phyloP scores from a whole-genome alignment of 2,113 vertebrate genomes.

The Syrrhaptes paradoxus region DNA sequence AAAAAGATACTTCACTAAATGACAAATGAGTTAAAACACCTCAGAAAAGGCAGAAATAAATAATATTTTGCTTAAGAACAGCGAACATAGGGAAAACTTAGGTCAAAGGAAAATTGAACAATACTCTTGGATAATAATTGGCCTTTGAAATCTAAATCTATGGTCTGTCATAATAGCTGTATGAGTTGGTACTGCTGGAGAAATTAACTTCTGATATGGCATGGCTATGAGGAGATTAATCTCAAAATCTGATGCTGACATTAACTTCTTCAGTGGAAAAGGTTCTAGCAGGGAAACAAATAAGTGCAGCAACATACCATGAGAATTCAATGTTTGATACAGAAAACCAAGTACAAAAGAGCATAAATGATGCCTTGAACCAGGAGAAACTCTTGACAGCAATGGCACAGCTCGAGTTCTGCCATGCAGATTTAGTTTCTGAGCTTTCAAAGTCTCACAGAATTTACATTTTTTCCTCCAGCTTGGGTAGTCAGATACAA shows the following conservation, averaged over 20 bases:
- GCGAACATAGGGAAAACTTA: background rate
- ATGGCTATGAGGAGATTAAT: background rate
- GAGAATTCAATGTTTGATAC: background rate
- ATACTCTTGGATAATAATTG: background rate
- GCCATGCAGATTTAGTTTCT: background rate
- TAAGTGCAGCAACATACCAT: background rate
- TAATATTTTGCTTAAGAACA: rapidly evolving
- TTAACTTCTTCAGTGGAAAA: background rate
- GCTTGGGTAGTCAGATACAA: background rate
- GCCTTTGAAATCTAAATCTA: background rate
- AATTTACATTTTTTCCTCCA: background rate
- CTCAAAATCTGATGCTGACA: background rate
- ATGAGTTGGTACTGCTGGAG: background rate
- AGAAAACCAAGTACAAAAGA: background rate
- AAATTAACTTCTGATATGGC: background rate
- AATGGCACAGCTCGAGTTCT: background rate
- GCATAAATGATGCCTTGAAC: background rate
- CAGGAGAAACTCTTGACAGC: background rate
- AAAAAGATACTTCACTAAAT: background rate
- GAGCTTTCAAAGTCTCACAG: background rate
- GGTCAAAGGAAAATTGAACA: background rate
- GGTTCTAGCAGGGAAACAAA: background rate
- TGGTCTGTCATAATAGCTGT: background rate
- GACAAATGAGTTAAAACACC: background rate
- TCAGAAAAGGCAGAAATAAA: background rate